Evolutionary conservation across 2,113 vertebrate genomes (phyloP).

Genomic region (Engraulis encrasicolus): DNA sequence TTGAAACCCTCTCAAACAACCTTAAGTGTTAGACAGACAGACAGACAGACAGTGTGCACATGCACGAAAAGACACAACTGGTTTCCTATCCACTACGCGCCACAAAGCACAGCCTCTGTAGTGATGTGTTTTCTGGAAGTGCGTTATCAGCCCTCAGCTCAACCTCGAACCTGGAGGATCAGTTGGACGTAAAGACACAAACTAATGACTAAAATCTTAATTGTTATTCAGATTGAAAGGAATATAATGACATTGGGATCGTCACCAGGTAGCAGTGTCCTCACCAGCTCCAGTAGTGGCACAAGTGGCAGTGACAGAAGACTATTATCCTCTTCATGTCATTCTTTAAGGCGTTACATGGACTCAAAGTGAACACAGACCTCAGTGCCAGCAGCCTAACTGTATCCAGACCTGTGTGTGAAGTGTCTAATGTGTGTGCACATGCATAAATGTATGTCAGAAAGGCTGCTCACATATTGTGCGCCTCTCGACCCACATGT

Average conservation of each 20-base stretch:
- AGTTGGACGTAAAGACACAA: not conserved
- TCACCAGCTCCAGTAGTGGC: not conserved
- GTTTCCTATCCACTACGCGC: too few relatives aligned
- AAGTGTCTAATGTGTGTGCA: slow-evolving; percentile 11
- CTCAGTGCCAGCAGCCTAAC: slow-evolving; percentile 3
- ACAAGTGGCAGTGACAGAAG: not conserved
- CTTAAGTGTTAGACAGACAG: too few relatives aligned
- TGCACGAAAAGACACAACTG: too few relatives aligned
- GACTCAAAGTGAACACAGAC: slow-evolving; percentile 16
- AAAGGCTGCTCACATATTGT: not conserved
- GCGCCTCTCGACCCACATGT: slow-evolving; percentile 24
- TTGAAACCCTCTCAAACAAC: too few relatives aligned
- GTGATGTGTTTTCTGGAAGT: too few relatives aligned
- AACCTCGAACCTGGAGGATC: too few relatives aligned
- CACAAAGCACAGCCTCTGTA: too few relatives aligned
- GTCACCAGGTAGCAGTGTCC: not conserved
- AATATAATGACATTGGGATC: not conserved
- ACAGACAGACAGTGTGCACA: too few relatives aligned
- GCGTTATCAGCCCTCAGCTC: too few relatives aligned
- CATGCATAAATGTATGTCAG: slow-evolving; percentile 17
- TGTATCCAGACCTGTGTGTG: slow-evolving; percentile 18
- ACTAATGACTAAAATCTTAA: not conserved
- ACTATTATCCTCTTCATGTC: slow-evolving; percentile 7
- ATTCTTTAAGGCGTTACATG: slow-evolving; percentile 7
- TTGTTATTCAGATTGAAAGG: not conserved